Evolutionary conservation across 2,888 invertebrate species (phyloP).

Genomic region (Rotaria socialis): DNA sequence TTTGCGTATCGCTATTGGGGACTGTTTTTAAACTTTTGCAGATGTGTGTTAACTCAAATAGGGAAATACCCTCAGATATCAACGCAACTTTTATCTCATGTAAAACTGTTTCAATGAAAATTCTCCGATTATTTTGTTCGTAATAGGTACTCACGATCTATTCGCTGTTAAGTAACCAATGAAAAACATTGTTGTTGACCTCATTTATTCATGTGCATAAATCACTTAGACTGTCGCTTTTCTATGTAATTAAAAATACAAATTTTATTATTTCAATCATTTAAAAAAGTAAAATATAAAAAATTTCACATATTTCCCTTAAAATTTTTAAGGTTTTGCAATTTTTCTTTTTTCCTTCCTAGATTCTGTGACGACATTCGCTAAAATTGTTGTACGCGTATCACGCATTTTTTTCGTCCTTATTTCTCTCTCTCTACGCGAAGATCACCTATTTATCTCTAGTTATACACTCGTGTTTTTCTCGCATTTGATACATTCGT

Average conservation of each 20-base stretch:
- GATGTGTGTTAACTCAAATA: too few species aligned
- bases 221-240: background rate
- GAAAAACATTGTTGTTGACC: background rate
- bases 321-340: background rate
- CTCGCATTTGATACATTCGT: background rate
- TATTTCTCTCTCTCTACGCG: background rate
- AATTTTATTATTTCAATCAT: background rate
- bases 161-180: background rate
- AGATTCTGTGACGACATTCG: slow-evolving; percentile 9
- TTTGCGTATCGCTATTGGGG: too few species aligned
- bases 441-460: slow-evolving; percentile 16
- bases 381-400: slow-evolving; percentile 29
- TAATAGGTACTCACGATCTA: background rate
- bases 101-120: too few species aligned
- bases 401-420: background rate
- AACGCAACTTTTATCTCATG: too few species aligned
- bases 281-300: background rate
- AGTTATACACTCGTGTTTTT: background rate
- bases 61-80: too few species aligned
- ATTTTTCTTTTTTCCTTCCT: background rate
- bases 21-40: too few species aligned
- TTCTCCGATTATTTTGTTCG: too few species aligned
- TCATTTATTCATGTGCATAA: background rate
- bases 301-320: background rate
- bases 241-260: background rate